Conservation (phyloP, 2,888 invertebrate species). For the Drosophila histrio region DNA sequence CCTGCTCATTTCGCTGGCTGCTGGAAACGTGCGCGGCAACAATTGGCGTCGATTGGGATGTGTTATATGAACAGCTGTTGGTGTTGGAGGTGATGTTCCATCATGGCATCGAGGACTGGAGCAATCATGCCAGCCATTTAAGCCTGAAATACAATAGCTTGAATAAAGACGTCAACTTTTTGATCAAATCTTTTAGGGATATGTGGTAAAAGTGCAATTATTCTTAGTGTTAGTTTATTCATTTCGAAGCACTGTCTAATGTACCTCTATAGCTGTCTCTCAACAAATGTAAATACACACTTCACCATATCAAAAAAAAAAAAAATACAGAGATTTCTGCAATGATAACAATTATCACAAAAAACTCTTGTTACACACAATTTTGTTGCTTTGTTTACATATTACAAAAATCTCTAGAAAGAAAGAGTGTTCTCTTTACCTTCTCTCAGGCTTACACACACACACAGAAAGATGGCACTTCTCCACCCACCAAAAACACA, state of each 20-base stretch:
- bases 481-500: background rate
- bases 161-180: conserved; percentile 70
- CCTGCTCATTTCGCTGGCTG: conserved; percentile 82
- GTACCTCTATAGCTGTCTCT: conserved; percentile 15
- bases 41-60: conserved; percentile 72
- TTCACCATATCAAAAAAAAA: conserved; percentile 49
- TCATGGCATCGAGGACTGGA: conserved; percentile 76
- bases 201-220: conserved; percentile 64
- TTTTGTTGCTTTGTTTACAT: conserved; percentile 64
- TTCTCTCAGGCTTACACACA: conserved; percentile 18
- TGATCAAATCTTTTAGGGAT: conserved; percentile 62
- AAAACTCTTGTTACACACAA: conserved; percentile 18
- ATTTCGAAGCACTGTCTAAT: background rate
- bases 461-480: conserved; percentile 12
- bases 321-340: conserved; percentile 26
- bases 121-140: conserved; percentile 63
- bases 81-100: conserved; percentile 81
- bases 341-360: conserved; percentile 42
- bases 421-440: conserved; percentile 38
- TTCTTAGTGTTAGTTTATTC: background rate
- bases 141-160: conserved; percentile 52
- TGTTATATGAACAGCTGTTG: conserved; percentile 81
- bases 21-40: conserved; percentile 82
- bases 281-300: conserved; percentile 13
- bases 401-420: conserved; percentile 60